A percentile compares a stretch with the other conserved stretches of the same genome.
Evolutionary conservation across 2,888 invertebrate genomes (phyloP).

Genomic region (Pimpla rufipes): DNA sequence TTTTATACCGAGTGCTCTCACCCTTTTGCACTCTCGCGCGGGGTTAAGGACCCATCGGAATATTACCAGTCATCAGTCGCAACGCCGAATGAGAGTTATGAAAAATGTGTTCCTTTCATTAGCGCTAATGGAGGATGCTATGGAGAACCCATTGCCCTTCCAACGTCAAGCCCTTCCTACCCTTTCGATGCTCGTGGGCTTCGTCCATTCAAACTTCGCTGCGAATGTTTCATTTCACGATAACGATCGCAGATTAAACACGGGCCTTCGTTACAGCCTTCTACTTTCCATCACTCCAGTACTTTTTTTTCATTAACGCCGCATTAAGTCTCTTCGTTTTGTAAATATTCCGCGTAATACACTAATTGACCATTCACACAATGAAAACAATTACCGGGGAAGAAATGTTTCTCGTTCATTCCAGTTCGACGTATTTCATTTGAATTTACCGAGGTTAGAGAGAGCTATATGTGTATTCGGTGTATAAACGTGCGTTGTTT

Average conservation of each 20-base stretch:
- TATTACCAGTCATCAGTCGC: conserved; percentile 49
- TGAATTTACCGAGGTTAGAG: too few species aligned
- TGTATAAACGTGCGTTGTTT: background rate
- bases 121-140: conserved; percentile 74
- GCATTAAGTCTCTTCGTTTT: background rate
- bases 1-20: conserved; percentile 40
- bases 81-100: conserved; percentile 5
- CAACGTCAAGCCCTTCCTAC: background rate
- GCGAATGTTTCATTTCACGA: conserved; percentile 19
- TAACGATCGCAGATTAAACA: conserved; percentile 32
- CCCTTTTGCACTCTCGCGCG: conserved; percentile 19
- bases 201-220: conserved; percentile 14
- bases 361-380: conserved; percentile 3
- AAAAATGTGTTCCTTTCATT: conserved; percentile 73
- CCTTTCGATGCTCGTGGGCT: conserved; percentile 16
- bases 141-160: conserved; percentile 44
- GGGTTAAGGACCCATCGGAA: conserved; percentile 38
- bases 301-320: background rate
- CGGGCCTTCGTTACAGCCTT: conserved; percentile 1
- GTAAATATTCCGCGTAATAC: background rate
- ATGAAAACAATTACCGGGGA: background rate
- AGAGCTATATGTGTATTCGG: too few species aligned
- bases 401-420: background rate
- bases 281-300: background rate
- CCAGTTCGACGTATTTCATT: background rate